Base-by-base conservation (phyloP, 2,888 invertebrate species). In the Aleiodes testaceus region DNA sequence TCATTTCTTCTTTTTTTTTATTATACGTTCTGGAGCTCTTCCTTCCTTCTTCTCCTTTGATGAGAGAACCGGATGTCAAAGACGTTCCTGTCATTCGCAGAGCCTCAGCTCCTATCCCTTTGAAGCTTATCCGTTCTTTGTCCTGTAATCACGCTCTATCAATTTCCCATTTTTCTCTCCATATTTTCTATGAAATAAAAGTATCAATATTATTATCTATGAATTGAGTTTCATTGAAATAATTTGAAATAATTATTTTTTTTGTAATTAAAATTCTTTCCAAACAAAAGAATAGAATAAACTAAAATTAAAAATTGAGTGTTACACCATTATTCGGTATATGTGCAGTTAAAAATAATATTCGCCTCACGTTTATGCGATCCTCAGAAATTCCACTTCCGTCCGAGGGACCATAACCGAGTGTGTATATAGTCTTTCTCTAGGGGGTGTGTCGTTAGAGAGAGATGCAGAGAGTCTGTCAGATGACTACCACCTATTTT, bases 311-410 rank as follows among this genome's bases (percentile, higher is more conserved):
- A n/a, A 26, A 14, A 49, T 6, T 49, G 14, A 53, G 53, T 53
- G 20, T 53, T 36, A 36, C 16, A 7, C 36, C 14, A 59, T 59
- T 59, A 59, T 59, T 42, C 18, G 5, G 4, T 12, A 30, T 12
- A 9, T n/a, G 12, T n/a, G 42, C 30, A 52, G 59, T 52, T 59
- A 18, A 9, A 66, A 42, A 66, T 30, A 44, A 72, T 53, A 72
- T 74, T 74, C 71, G 30, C 16, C 59, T 71, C 74, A 69, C 74
- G 66, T 71, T 53, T 50, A 52, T 49, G 20, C 49, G 14, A 55
- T 66, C 59, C 49, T 66, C 66, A 70, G 70, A 66, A 70, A 70
- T 70, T 66, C 70, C 42, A 42, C 45, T 59, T 66, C 59, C 59
- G 70, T 70, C 50, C 52, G 44, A 9, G 42, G 49, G 44, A 49